Evolutionary conservation across 92 coral and sea anemone species (phyloP).

Genomic region (Phenganax marumi): DNA sequence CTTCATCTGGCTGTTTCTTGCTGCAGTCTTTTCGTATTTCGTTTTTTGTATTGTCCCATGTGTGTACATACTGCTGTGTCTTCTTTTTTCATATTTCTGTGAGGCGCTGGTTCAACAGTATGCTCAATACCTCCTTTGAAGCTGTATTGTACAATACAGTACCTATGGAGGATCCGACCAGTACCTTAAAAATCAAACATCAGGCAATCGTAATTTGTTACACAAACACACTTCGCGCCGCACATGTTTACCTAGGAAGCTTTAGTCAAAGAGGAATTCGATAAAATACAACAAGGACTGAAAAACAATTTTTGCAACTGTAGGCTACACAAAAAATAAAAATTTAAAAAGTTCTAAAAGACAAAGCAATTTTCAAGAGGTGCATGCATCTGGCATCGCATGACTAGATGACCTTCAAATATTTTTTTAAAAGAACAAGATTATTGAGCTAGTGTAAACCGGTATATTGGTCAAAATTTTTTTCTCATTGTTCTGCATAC

Average conservation of each 20-base stretch:
- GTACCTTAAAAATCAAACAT: slow-evolving; percentile 29
- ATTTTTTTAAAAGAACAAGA: no score
- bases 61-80: slow-evolving; percentile 1
- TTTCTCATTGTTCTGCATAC: no score
- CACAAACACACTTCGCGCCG: background rate
- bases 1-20: background rate
- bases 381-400: no score
- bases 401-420: no score
- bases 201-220: background rate
- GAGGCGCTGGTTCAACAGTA: slow-evolving; percentile 42
- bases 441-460: no score
- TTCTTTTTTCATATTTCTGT: slow-evolving; percentile 42
- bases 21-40: background rate
- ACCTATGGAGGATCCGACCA: slow-evolving; percentile 50
- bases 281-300: no score
- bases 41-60: background rate
- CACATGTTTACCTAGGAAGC: background rate
- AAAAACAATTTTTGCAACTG: no score
- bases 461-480: no score
- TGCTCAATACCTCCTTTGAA: slow-evolving; percentile 58
- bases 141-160: slow-evolving; percentile 59
- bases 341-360: no score
- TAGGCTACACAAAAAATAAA: no score
- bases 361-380: no score
- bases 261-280: no score